Percentiles rank a stretch among this genome's conserved stretches.
Evolutionary conservation across 2,888 invertebrate species (phyloP).

Genomic region (Drosophila macrothrix): DNA sequence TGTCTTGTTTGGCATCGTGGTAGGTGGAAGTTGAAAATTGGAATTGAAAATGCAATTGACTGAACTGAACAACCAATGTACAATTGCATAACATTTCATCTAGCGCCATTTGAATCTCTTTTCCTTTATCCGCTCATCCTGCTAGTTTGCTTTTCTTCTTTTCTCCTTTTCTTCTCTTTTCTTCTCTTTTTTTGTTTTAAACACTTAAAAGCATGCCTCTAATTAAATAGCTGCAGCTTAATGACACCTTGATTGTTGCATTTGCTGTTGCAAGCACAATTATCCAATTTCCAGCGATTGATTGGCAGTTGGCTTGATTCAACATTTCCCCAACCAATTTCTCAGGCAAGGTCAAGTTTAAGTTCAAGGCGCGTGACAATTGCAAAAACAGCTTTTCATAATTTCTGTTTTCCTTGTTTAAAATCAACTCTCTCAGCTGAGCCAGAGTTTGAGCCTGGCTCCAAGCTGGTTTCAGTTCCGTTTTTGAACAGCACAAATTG

Average conservation of each 20-base stretch:
- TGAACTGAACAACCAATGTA: slow-evolving; percentile 12
- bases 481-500: slow-evolving; percentile 47
- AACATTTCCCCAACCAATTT: slow-evolving; percentile 19
- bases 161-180: slow-evolving; percentile 20
- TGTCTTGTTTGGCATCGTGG: slow-evolving; percentile 20
- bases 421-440: slow-evolving; percentile 36
- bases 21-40: slow-evolving; percentile 55
- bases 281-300: slow-evolving; percentile 44
- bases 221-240: slow-evolving; percentile 41
- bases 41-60: slow-evolving; percentile 36
- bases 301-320: slow-evolving; percentile 16
- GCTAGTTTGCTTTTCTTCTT: slow-evolving; percentile 15
- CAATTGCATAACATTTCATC: slow-evolving; percentile 75
- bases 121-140: slow-evolving; percentile 45
- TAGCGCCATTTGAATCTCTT: slow-evolving; percentile 55
- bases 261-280: slow-evolving; percentile 52
- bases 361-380: slow-evolving; percentile 71
- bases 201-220: slow-evolving; percentile 49
- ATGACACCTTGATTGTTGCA: slow-evolving; percentile 57
- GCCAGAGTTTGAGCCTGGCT: slow-evolving; percentile 3
- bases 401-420: slow-evolving; percentile 70
- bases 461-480: slow-evolving; percentile 59
- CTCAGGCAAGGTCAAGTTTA: slow-evolving; percentile 82
- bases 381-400: slow-evolving; percentile 40
- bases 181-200: slow-evolving; percentile 11